Conservation (phyloP, 2,888 invertebrate genomes). For the Scaptomyza reducta region DNA sequence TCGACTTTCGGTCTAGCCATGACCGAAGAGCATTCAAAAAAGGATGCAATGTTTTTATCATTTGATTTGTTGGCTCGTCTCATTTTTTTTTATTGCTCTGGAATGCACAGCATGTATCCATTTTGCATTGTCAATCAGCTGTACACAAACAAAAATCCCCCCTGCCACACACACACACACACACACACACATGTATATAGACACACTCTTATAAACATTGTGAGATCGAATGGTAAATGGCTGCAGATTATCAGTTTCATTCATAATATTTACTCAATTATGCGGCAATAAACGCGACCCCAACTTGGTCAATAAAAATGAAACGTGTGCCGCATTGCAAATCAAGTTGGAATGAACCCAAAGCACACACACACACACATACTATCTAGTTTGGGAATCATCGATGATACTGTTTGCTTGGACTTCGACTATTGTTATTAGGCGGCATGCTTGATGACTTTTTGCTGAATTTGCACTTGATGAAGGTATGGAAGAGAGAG, state of each 20-base stretch:
- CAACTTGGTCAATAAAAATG: constrained; percentile 70
- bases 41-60: constrained; percentile 9
- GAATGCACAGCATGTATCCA: constrained; percentile 46
- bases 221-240: constrained; percentile 48
- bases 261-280: constrained; percentile 72
- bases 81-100: constrained; percentile 7
- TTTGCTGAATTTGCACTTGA: constrained; percentile 35
- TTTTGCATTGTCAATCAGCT: constrained; percentile 59
- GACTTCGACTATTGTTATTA: constrained; percentile 30
- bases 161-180: background rate
- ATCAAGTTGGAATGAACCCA: constrained; percentile 33
- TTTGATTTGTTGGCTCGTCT: constrained; percentile 28
- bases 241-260: constrained; percentile 70
- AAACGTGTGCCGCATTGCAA: constrained; percentile 61
- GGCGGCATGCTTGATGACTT: constrained; percentile 29
- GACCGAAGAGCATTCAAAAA: background rate
- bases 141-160: background rate
- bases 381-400: constrained; percentile 3
- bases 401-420: constrained; percentile 4
- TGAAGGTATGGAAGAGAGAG: background rate
- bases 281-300: constrained; percentile 69
- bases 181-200: constrained; percentile 4
- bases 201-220: constrained; percentile 13
- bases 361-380: background rate
- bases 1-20: background rate